phyloP scores from a whole-genome alignment of 2,888 invertebrate species.

The Drosophila cracens region DNA sequence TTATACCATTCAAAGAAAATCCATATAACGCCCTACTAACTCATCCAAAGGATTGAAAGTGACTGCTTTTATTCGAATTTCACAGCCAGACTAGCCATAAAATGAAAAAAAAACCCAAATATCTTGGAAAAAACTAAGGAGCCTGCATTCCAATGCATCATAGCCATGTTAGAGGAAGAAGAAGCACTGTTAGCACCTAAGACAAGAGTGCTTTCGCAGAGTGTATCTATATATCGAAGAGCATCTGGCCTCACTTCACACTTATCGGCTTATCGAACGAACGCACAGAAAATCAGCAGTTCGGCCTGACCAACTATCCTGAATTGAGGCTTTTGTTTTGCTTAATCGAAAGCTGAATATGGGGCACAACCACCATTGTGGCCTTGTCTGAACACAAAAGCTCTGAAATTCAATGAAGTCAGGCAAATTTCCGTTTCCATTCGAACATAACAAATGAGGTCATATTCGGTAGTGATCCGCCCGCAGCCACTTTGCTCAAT shows the following conservation, averaged over 20 bases:
- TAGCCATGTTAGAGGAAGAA: no score
- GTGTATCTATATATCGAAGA: neutral
- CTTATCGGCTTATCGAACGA: neutral
- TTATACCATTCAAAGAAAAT: neutral
- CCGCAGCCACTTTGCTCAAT: neutral
- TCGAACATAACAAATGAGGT: neutral
- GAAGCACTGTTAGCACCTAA: no score
- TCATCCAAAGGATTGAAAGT: neutral
- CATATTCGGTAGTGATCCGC: neutral
- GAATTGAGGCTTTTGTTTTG: neutral
- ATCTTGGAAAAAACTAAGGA: neutral
- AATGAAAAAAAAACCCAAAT: neutral
- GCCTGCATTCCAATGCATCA: neutral
- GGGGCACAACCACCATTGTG: neutral
- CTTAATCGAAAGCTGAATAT: neutral
- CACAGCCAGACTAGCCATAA: no score
- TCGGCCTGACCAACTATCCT: neutral
- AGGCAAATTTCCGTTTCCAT: constrained; percentile 1
- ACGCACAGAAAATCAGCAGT: neutral
- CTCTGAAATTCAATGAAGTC: neutral
- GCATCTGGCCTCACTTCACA: neutral
- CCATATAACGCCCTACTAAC: neutral
- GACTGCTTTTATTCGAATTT: no score
- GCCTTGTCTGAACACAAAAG: neutral
- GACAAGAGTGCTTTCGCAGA: neutral